Percentiles rank a stretch among this genome's conserved stretches.
These are phyloP conservation scores for Miniopterus natalensis DNA, from an alignment of 2,113 vertebrate genomes.

Conservation along the genomic window DNA sequence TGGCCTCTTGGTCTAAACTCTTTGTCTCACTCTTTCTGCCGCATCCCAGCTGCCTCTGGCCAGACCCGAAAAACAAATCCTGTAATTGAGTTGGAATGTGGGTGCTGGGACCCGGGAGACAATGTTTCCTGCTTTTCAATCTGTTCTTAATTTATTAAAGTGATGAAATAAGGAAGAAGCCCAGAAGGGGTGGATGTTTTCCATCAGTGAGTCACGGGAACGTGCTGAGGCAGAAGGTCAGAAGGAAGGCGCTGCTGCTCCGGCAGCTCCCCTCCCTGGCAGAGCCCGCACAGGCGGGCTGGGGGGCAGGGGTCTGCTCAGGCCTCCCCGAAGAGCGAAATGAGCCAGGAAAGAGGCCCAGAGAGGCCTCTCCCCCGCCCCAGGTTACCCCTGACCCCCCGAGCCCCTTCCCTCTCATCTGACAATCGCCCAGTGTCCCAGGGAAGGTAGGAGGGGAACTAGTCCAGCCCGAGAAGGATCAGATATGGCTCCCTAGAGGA, in stretches of 20 bases:
- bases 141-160: slow-evolving; percentile 84
- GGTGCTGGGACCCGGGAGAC: slow-evolving; percentile 81
- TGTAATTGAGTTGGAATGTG: slow-evolving; percentile 85
- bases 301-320: background rate
- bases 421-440: background rate
- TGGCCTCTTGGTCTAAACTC: slow-evolving; percentile 54
- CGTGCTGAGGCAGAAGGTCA: slow-evolving; percentile 79
- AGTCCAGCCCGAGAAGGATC: background rate
- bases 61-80: slow-evolving; percentile 80
- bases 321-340: background rate
- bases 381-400: background rate
- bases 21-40: slow-evolving; percentile 48
- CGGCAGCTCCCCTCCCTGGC: background rate
- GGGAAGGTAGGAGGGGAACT: background rate
- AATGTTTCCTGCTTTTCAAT: slow-evolving; percentile 84
- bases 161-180: slow-evolving; percentile 85
- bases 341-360: background rate
- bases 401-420: background rate
- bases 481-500: slow-evolving; percentile 18
- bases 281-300: background rate
- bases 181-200: slow-evolving; percentile 83
- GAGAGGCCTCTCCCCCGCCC: no score
- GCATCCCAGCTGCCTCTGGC: slow-evolving; percentile 79
- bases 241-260: slow-evolving; percentile 59
- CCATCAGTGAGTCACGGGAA: slow-evolving; percentile 81